Evolutionary conservation across 2,888 invertebrate species (phyloP).

Genomic region (Amphipyra berbera): DNA sequence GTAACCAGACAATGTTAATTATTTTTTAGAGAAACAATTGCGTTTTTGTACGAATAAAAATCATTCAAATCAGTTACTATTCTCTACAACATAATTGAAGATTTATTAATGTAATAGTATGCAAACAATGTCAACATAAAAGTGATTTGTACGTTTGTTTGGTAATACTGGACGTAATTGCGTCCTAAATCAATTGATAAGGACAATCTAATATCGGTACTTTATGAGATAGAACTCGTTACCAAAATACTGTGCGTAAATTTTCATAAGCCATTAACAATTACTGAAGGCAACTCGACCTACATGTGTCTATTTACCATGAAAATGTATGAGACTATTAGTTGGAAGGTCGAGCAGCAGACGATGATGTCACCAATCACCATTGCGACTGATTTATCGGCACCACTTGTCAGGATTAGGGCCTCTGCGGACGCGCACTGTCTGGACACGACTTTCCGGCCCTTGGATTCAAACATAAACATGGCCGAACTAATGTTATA

Average conservation of each 20-base stretch:
- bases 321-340: constrained; percentile 81
- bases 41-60: constrained; percentile 12
- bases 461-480: constrained; percentile 60
- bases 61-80: background rate
- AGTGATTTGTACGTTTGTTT: constrained; percentile 31
- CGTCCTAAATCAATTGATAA: constrained; percentile 51
- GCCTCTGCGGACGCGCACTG: constrained; percentile 51
- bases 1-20: constrained; percentile 13
- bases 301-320: constrained; percentile 72
- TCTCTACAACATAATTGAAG: constrained; percentile 21
- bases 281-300: constrained; percentile 75
- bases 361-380: constrained; percentile 86
- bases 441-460: constrained; percentile 21
- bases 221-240: constrained; percentile 38
- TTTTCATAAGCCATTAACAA: constrained; percentile 75
- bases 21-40: constrained; percentile 15
- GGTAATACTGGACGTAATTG: constrained; percentile 26
- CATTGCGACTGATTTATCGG: constrained; percentile 80
- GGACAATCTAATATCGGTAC: constrained; percentile 46
- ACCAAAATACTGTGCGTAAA: constrained; percentile 50
- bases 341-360: constrained; percentile 78
- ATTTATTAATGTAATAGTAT: constrained; percentile 23
- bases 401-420: constrained; percentile 80
- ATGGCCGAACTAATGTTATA: constrained; percentile 54
- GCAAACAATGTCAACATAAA: constrained; percentile 42